Base-by-base conservation (phyloP, 2,888 invertebrate genomes). In the Drosophila neonasuta region DNA sequence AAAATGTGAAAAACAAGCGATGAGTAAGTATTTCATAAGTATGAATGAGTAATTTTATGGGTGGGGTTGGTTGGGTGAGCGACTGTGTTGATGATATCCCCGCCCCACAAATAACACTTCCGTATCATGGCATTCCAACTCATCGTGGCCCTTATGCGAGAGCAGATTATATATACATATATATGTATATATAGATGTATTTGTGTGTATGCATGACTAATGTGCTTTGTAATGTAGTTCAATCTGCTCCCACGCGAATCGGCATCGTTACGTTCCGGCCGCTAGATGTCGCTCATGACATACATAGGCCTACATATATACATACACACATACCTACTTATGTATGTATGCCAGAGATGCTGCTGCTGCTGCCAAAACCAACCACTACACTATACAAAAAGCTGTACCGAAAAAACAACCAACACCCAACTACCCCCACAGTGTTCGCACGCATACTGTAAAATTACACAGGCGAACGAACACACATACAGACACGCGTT, bases 241-340 rank as follows among this genome's bases (percentile, higher is more conserved):
- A 84, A 74, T 74, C 63, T 68, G 56, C 74, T 74, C 74, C 74
- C 74, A 74, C 74, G 74, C 74, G 68, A 68, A 51, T 59, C 36
- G 59, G n/a, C 50, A 51, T 50, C 29, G 32, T 30, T 29, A 17
- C 61, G 62, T 61, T 65, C 67, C 65, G 68, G 74, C 70, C 79
- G 69, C 54, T 83, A 80, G 79, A 79, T 80, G 79, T 67, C 82
- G 80, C 82, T 84, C 83, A 82, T 84, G 83, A 85, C 83, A 84
- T 85, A 84, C 80, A 83, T 83, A 80, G 75, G 54, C 62, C 77
- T 68, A 51, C 62, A 36, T 50, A 65, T 15, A 63, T 34, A 70
- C 10, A 65, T 32, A 50, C 36, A 56, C 58, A 64, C 52, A 54
- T 60, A 56, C 46, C 52, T 36, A 61, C 55, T 59, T 61, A 54